Evolutionary conservation across 2,113 vertebrate genomes (phyloP), one percentile per base, ranked within the genome.

Genomic region (Nycticebus coucang): DNA sequence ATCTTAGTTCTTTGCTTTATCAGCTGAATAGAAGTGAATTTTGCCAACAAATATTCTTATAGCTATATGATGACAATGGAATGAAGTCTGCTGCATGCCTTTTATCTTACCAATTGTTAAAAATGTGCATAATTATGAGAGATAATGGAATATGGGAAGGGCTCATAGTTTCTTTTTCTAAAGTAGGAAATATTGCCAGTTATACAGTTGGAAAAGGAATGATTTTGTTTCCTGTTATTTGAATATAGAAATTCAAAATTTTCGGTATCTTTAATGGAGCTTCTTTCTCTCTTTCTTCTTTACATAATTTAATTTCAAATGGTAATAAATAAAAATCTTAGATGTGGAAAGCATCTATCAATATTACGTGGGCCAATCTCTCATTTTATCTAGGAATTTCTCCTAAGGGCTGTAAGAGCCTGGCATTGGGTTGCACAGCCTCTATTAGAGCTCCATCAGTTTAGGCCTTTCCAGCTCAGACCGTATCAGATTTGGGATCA

Each of bases 221-320:
- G 11, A 90, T 92, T 89, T 83, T 92, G 26, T 59, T 45, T 80
- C 93, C 37, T 87, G 30, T 74, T 78, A 22, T 83, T 86, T 84
- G 21, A 86, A 69, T n/a, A 41, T 57, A 75, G 1, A 72, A 2
- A 22, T 85, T 94, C 37, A 37, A 15, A 37, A 14, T 14, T 45
- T 91, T 93, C 14, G 83, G 1, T 64, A 4, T 30, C n/a, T 81
- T 87, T 79, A 14, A 41, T 19, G 53, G 26, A 64, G 33, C 12
- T 33, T 62, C 59, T 94, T 68, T 62, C 9, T 71, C 15, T 85
- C 19, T 57, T 35, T 60, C 14, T 19, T 18, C 10, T 53, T 86
- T 18, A 60, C 35, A 75, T n/a, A 95, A 30, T 82, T 79, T 50
- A 89, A 62, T 89, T 95, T 87, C 45, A 93, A 87, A 83, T 80